phyloP scores from a whole-genome alignment of 2,888 invertebrate species.

The Cephalotes varians region DNA sequence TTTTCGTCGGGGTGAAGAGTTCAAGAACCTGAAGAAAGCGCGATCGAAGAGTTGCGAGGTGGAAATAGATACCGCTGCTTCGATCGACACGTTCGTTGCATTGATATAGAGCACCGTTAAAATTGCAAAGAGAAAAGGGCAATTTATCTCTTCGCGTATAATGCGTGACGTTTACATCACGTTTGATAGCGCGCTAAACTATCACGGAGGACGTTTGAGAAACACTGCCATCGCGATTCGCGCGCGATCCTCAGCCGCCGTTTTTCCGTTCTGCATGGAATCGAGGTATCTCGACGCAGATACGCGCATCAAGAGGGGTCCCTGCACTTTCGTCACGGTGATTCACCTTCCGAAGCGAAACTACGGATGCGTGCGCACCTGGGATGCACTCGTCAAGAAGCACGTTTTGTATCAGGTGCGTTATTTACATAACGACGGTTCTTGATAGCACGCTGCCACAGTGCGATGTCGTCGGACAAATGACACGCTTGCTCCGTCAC shows the following conservation, averaged over 20 bases:
- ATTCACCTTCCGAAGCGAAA: constrained; percentile 39
- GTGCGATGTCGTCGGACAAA: constrained; percentile 12
- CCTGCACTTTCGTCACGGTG: constrained; percentile 41
- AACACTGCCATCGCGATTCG: constrained; percentile 16
- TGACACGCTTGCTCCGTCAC: background rate
- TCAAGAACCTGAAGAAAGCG: constrained; percentile 71
- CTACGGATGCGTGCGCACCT: constrained; percentile 35
- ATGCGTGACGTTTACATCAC: constrained; percentile 12
- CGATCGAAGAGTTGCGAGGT: constrained; percentile 24
- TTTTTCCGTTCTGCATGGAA: constrained; percentile 45
- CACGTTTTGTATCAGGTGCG: background rate
- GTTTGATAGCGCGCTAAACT: background rate
- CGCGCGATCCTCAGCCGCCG: constrained; percentile 20
- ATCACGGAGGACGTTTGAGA: constrained; percentile 19
- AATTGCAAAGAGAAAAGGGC: constrained; percentile 12
- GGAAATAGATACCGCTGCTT: constrained; percentile 25
- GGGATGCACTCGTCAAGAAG: constrained; percentile 36
- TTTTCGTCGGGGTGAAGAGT: constrained; percentile 75
- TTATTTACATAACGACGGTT: constrained; percentile 44
- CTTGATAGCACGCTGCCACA: background rate
- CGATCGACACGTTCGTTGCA: constrained; percentile 15
- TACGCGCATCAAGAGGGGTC: constrained; percentile 29
- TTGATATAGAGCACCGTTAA: constrained; percentile 10
- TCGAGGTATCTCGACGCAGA: constrained; percentile 20
- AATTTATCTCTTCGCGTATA: background rate